These are phyloP conservation scores for Epicauta chinensis DNA, from an alignment of 1,140 invertebrate genomes.

Conservation along the genomic window DNA sequence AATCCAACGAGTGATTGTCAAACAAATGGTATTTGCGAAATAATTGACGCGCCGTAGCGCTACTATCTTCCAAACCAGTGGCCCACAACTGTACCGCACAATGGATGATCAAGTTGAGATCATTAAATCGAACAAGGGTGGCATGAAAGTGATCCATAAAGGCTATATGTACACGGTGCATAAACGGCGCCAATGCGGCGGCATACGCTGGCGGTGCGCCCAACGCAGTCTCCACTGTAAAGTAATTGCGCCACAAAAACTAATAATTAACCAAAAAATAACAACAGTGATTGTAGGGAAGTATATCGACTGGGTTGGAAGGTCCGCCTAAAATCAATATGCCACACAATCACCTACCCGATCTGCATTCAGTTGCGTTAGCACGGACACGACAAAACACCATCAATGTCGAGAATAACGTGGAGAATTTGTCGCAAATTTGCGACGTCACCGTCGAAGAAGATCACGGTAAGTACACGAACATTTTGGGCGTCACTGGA, in stretches of 20 bases:
- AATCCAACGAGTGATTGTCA: slow-evolving; percentile 3
- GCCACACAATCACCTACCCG: slow-evolving; percentile 44
- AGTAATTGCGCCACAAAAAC: slow-evolving; percentile 19
- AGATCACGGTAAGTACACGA: slow-evolving; percentile 6
- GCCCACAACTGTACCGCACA: neutral
- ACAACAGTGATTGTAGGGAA: slow-evolving; percentile 27
- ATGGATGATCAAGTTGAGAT: slow-evolving; percentile 28
- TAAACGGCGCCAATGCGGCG: slow-evolving; percentile 40
- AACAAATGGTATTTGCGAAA: too few relatives aligned
- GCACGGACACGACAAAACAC: slow-evolving; percentile 29
- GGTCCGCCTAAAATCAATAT: slow-evolving; percentile 39
- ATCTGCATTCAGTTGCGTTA: slow-evolving; percentile 40
- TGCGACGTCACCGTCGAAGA: slow-evolving; percentile 7
- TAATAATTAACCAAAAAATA: neutral
- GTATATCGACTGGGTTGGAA: slow-evolving; percentile 40
- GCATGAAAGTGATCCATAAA: slow-evolving; percentile 44
- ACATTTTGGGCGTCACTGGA: neutral
- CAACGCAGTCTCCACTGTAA: slow-evolving; percentile 42
- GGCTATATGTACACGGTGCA: slow-evolving; percentile 47
- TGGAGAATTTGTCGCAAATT: neutral
- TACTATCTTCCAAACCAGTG: too few relatives aligned
- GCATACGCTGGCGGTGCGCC: slow-evolving; percentile 45
- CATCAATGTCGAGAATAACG: neutral
- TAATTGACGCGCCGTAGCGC: too few relatives aligned
- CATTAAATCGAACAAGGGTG: slow-evolving; percentile 44